Evolutionary conservation across 2,797 vertebrate genomes (phyloP).

Genomic region (Sus cebifrons): DNA sequence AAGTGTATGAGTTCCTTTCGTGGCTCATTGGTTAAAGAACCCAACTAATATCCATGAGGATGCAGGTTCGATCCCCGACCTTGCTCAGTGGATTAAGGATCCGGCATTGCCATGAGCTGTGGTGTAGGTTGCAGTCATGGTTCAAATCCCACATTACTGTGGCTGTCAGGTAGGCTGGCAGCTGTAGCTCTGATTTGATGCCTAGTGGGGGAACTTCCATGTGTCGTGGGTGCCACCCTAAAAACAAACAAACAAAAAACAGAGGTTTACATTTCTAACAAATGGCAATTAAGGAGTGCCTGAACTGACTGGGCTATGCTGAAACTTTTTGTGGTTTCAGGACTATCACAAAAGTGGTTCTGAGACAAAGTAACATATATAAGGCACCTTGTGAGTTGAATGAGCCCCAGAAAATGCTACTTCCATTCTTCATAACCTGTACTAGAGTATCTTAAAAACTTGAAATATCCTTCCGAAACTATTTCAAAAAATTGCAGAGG

Average conservation of each 20-base stretch:
- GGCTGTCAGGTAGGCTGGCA: no score
- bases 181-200: no score
- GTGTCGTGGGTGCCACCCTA: no score
- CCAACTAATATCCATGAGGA: no score
- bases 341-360: background rate
- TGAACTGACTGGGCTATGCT: background rate
- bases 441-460: background rate
- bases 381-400: background rate
- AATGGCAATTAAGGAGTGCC: background rate
- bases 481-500: no score
- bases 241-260: background rate
- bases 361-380: background rate
- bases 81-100: no score
- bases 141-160: no score
- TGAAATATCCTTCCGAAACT: background rate
- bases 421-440: background rate
- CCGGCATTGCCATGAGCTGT: no score
- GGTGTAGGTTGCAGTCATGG: no score
- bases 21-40: no score
- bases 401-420: background rate
- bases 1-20: background rate
- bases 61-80: no score
- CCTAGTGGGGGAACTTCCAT: no score
- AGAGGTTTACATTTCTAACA: slow-evolving; percentile 22
- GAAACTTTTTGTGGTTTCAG: background rate